Evolutionary conservation across 2,113 vertebrate genomes (phyloP).

Genomic region (Pelmatolapia mariae): DNA sequence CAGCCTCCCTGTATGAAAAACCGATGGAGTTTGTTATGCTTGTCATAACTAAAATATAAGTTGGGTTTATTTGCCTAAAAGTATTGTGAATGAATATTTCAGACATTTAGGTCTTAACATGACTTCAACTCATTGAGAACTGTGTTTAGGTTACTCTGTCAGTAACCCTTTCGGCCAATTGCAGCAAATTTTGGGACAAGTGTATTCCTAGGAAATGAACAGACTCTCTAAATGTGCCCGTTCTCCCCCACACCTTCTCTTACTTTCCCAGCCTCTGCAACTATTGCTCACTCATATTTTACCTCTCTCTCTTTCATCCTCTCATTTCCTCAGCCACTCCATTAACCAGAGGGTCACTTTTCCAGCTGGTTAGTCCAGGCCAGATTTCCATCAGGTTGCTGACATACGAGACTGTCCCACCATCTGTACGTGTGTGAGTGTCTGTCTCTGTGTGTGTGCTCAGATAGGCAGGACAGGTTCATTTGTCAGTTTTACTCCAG

Average conservation of each 20-base stretch:
- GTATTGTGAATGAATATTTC: not conserved
- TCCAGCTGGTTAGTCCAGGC: slow-evolving; percentile 56
- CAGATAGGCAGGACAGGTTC: slow-evolving; percentile 13
- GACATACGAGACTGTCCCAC: slow-evolving; percentile 26
- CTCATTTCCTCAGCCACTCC: slow-evolving; percentile 77
- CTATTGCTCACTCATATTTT: slow-evolving; percentile 5
- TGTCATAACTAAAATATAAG: not conserved
- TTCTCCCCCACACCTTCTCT: not conserved
- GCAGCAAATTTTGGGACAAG: not conserved
- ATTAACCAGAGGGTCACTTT: slow-evolving; percentile 85
- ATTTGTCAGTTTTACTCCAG: slow-evolving; percentile 51
- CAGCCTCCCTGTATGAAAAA: not conserved
- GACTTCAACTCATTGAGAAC: not conserved
- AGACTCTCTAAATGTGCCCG: not conserved
- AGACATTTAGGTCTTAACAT: not conserved
- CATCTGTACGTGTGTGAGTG: slow-evolving; percentile 6
- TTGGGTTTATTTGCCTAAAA: not conserved
- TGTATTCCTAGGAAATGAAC: not conserved
- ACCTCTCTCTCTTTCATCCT: slow-evolving; percentile 10
- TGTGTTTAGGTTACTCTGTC: not conserved
- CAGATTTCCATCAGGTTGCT: slow-evolving; percentile 48
- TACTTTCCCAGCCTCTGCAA: not conserved
- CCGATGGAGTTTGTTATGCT: not conserved
- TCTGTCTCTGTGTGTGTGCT: not conserved
- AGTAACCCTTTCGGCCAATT: not conserved